Conservation (phyloP, 2,888 invertebrate genomes). For the Eucriotettix oculatus region DNA sequence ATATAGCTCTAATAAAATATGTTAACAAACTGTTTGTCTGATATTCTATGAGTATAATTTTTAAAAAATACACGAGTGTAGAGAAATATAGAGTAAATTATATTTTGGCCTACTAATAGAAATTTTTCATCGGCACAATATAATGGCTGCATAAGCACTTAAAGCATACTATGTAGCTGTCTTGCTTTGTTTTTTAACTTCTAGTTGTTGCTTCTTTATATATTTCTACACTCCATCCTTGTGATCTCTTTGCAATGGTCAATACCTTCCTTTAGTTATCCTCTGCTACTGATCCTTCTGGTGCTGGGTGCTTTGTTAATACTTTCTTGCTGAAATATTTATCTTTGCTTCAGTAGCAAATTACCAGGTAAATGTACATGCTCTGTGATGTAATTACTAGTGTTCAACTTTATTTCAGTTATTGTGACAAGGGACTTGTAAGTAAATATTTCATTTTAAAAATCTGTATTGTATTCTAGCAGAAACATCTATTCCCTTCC, state of each 20-base stretch:
- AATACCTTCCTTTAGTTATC: not conserved
- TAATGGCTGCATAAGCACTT: too few species aligned
- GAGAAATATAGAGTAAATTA: constrained; percentile 4
- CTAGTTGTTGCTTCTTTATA: constrained; percentile 3
- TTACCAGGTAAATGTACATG: too few species aligned
- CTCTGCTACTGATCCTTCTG: not conserved
- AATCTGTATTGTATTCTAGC: too few species aligned
- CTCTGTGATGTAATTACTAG: not conserved
- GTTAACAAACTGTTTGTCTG: not conserved
- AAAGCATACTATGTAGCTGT: not conserved
- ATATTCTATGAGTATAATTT: not conserved
- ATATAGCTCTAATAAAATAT: not conserved
- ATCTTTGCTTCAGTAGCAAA: not conserved
- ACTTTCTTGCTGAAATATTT: not conserved
- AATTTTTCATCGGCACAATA: too few species aligned
- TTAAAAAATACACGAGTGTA: constrained; percentile 4
- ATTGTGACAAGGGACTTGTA: too few species aligned
- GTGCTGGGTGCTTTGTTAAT: not conserved
- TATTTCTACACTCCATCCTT: constrained; percentile 8
- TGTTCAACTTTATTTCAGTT: too few species aligned
- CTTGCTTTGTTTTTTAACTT: not conserved
- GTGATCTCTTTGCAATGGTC: not conserved
- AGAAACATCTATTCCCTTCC: too few species aligned
- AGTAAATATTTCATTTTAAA: too few species aligned
- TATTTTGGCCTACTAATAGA: too few species aligned